Percentiles rank a stretch among this genome's conserved stretches.
These are phyloP conservation scores for Poecile atricapillus DNA, from an alignment of 2,113 vertebrate genomes.

Conservation along the genomic window DNA sequence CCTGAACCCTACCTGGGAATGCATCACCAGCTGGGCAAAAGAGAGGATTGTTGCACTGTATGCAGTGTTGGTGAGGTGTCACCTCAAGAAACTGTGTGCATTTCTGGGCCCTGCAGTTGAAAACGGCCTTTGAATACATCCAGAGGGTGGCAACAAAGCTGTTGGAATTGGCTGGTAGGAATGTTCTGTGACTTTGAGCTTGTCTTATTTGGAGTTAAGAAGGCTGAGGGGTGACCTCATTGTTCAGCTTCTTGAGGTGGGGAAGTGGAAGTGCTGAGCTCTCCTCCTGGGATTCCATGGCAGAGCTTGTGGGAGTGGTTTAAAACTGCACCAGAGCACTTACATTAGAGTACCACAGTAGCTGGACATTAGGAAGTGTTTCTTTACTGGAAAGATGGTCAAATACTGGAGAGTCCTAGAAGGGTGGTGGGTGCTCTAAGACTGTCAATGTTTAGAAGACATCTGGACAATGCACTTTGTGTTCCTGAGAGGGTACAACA, in stretches of 20 bases:
- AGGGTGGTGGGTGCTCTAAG: not conserved
- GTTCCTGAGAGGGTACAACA: too few relatives aligned
- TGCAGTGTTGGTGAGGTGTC: not conserved
- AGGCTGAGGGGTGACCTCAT: rapidly evolving
- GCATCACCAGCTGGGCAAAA: not conserved
- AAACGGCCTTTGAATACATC: not conserved
- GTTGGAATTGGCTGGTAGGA: not conserved
- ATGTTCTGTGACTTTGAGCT: not conserved
- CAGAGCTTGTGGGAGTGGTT: rapidly evolving
- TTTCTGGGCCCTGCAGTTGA: not conserved
- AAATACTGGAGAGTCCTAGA: not conserved
- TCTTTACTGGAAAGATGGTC: not conserved
- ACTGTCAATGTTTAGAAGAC: not conserved
- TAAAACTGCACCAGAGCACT: not conserved
- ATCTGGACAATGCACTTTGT: not conserved
- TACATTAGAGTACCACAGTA: not conserved
- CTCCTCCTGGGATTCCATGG: not conserved
- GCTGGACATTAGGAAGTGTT: not conserved
- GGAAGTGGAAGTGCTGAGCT: not conserved
- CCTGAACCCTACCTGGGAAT: not conserved
- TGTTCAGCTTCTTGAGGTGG: not conserved
- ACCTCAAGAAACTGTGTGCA: not conserved
- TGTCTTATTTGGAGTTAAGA: not conserved
- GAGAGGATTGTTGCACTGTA: not conserved
- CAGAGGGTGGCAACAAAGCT: not conserved